Conservation (phyloP, 2,888 invertebrate species). For the Pollenia griseotomentosa region DNA sequence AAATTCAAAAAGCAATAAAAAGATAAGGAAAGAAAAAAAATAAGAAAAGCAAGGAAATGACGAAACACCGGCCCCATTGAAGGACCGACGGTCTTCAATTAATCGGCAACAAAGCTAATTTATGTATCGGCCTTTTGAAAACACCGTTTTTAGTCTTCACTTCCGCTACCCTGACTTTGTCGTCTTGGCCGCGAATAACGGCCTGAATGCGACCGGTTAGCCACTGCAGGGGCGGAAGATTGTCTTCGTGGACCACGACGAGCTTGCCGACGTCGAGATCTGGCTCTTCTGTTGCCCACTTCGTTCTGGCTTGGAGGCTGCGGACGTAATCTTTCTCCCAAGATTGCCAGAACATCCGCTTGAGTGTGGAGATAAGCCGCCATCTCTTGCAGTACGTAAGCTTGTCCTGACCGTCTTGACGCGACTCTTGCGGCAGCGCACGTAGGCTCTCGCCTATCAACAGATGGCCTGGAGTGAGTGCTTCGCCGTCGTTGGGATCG, state of each 20-base stretch:
- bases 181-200: constrained; percentile 53
- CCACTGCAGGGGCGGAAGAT: constrained; percentile 65
- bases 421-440: background rate
- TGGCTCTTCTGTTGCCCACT: background rate
- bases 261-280: constrained; percentile 36
- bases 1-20: no score
- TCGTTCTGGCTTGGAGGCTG: background rate
- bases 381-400: background rate
- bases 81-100: no score
- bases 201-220: constrained; percentile 35
- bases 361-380: background rate
- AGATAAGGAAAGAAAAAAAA: no score
- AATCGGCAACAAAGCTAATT: no score
- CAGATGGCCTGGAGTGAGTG: background rate
- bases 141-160: background rate
- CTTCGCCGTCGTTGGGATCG: background rate
- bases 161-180: constrained; percentile 60
- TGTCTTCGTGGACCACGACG: constrained; percentile 46
- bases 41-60: no score
- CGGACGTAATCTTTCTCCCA: background rate
- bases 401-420: background rate
- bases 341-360: no score
- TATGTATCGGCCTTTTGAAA: no score
- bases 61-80: no score
- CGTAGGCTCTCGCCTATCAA: background rate